These are phyloP conservation scores for Drosophila arizonae DNA, from an alignment of 1,140 invertebrate species.

Conservation along the genomic window DNA sequence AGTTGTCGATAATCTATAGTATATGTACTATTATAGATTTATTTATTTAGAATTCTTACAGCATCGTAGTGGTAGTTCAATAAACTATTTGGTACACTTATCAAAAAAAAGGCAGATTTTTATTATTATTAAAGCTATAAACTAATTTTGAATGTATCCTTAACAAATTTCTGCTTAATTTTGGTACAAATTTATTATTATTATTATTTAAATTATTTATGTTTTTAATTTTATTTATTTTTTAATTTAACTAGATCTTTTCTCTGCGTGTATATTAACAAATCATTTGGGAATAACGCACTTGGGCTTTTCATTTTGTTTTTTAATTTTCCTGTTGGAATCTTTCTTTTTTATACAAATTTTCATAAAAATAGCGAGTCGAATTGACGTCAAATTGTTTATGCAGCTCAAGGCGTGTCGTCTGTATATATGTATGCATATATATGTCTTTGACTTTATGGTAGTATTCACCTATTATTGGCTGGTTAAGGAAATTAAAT, in stretches of 20 bases:
- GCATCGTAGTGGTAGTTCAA: too few species aligned
- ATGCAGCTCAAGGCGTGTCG: constrained; percentile 58
- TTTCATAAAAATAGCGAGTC: constrained; percentile 1
- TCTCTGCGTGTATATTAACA: neutral
- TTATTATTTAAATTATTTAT: too few species aligned
- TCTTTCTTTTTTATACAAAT: neutral
- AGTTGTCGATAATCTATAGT: too few species aligned
- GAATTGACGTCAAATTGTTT: constrained; percentile 76
- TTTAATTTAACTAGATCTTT: neutral
- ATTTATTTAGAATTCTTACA: too few species aligned
- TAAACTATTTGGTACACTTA: too few species aligned
- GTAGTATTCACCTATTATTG: constrained; percentile 22
- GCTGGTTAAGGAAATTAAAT: constrained; percentile 57
- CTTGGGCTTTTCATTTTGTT: constrained; percentile 22
- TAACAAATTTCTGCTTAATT: too few species aligned
- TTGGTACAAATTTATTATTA: too few species aligned
- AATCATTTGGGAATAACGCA: neutral
- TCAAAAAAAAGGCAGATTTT: too few species aligned
- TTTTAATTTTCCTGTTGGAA: neutral
- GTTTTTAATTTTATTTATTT: neutral
- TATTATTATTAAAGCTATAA: too few species aligned
- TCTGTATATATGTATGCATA: constrained; percentile 29
- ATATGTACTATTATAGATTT: too few species aligned
- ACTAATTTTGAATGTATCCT: too few species aligned
- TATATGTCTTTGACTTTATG: constrained; percentile 5